Base-by-base conservation (phyloP, 1,140 invertebrate species). In the Chionoecetes opilio region DNA sequence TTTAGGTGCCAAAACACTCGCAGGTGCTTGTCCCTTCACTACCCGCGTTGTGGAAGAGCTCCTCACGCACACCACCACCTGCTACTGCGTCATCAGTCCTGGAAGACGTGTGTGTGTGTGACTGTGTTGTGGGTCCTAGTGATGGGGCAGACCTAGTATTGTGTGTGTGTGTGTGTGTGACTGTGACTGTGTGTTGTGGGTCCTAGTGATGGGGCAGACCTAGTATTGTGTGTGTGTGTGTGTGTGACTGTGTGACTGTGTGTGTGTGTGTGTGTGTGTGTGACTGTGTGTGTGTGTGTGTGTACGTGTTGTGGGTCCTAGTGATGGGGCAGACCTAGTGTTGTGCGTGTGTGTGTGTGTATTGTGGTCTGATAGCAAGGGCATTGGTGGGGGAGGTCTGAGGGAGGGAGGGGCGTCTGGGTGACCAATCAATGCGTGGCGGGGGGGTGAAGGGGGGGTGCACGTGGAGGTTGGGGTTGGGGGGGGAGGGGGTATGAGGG, bases 281-380 rank as follows among this genome's bases (percentile, higher is more conserved):
- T 34, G 85, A 29, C 17, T 86, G 85, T 86, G 85, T 32, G 85
- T 86, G 85, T 86, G 85, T 86, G 85, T n/a, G 85, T 41, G 46
- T 53, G 46, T 53, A 17, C 21, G 46, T 53, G 46, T n/a, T 53
- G 46, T 53, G n/a, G n/a, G n/a, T n/a, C n/a, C n/a, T n/a, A n/a
- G n/a, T n/a, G n/a, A n/a, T n/a, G n/a, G n/a, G n/a, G n/a, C n/a
- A n/a, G n/a, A n/a, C n/a, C n/a, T n/a, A n/a, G n/a, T n/a, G 85
- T 31, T 38, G 41, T n/a, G 41, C 41, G 87, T 75, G 63, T 75
- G 63, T n/a, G 63, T n/a, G 63, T n/a, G 63, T 75, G 63, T 75
- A 0, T n/a, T n/a, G n/a, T n/a, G 46, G 46, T 53, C 11, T 14
- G 46, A 17, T 53, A 14, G 41, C 14, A 14, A 6, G 46, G 46